Evolutionary conservation across 2,888 invertebrate species (phyloP), one percentile per base, ranked within the genome.

Genomic region (Phortica magna): DNA sequence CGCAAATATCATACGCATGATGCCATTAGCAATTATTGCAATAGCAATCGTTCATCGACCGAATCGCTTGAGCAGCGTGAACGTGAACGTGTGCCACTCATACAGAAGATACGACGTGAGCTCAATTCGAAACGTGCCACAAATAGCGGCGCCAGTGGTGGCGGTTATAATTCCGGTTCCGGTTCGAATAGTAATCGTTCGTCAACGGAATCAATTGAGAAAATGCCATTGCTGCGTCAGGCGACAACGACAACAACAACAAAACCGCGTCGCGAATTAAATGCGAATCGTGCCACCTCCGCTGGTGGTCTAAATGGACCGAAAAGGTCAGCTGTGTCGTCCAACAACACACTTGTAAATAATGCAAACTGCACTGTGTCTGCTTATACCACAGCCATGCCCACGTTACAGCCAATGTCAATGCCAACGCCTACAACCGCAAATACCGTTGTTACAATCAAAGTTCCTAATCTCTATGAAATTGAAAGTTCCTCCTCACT

Each of bases 1-100:
- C 87, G 88, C 12, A 91, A 90, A 80, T 91, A 88, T 70, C 83
- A 88, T 65, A 91, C 91, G 2, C 90, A 89, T 74, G 91, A 91
- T 77, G 90, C 89, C 41, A 89, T 91, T 59, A 91, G 89, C 74
- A 85, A 89, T 17, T 88, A 81, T 76, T 83, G 82, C 76, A 70
- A 65, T 53, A 80, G 78, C 59, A 78, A 75, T 67, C 81, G 83
- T n/a, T 88, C 88, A 3, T 89, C 89, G 0, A 83, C 78, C 0
- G 90, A 89, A 12, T 89, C 90, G 6, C 77, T 90, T 7, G 81
- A 83, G 0, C 75, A 14, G 41, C 41, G 57, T 19, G 83, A 79
- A 10, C 79, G 78, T 7, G 88, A 87, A 12, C 84, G 86, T 9
- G 79, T 88, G 42, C 85, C 90, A 0, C 76, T 90, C 1, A 90